phyloP scores from a whole-genome alignment of 1,140 invertebrate genomes.

The Heliconius hermathena region DNA sequence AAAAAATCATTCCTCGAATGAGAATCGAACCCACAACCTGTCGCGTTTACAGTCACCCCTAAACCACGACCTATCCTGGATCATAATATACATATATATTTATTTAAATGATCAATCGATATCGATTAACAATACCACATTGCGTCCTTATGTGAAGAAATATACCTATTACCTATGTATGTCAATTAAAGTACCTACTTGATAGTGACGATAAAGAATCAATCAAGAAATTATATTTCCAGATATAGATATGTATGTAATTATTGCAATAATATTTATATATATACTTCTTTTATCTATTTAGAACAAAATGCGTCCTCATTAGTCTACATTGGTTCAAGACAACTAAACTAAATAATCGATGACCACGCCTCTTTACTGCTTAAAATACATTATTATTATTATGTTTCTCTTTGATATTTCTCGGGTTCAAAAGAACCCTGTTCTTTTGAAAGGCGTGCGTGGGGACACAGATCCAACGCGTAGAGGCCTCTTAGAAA shows the following conservation, averaged over 20 bases:
- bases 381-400: neutral
- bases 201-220: neutral
- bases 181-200: neutral
- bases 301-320: neutral
- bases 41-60: too few relatives aligned
- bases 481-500: too few relatives aligned
- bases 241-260: neutral
- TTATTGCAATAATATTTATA: conserved; percentile 3
- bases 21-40: too few relatives aligned
- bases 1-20: too few relatives aligned
- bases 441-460: too few relatives aligned
- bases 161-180: neutral
- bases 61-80: too few relatives aligned
- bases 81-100: too few relatives aligned
- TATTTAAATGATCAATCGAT: neutral
- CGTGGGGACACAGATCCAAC: too few relatives aligned
- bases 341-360: conserved; percentile 16
- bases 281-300: neutral
- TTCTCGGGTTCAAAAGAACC: too few relatives aligned
- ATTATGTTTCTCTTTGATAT: neutral
- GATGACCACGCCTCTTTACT: conserved; percentile 7
- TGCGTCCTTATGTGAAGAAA: neutral
- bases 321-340: neutral
- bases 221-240: neutral
- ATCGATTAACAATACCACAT: neutral